These are phyloP conservation scores for Ylistrum balloti DNA, from an alignment of 1,140 invertebrate genomes.

Conservation along the genomic window DNA sequence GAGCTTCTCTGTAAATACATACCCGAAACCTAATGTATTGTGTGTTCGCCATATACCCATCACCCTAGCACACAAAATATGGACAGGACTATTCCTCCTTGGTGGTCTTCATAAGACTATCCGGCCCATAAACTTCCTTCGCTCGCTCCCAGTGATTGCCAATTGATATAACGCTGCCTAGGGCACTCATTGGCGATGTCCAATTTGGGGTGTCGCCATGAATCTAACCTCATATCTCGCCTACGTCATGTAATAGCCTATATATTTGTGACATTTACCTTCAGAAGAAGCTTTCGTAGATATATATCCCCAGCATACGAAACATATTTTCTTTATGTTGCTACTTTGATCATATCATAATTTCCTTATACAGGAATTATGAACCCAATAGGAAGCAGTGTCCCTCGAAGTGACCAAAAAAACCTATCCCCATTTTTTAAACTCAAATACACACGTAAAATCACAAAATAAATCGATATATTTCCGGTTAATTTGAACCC, in stretches of 20 bases:
- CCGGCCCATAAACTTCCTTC: conserved; percentile 4
- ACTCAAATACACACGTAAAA: too few relatives aligned
- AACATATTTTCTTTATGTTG: too few relatives aligned
- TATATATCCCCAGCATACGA: too few relatives aligned
- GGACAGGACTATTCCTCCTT: conserved; percentile 4
- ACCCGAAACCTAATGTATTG: conserved; percentile 28
- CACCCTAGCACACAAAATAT: conserved; percentile 19
- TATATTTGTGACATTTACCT: background rate
- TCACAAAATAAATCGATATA: too few relatives aligned
- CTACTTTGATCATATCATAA: too few relatives aligned
- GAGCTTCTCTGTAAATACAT: background rate
- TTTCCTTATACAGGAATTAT: too few relatives aligned
- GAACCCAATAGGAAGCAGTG: too few relatives aligned
- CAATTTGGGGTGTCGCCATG: background rate
- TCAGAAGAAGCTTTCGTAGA: too few relatives aligned
- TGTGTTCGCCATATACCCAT: conserved; percentile 19
- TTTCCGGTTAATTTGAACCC: too few relatives aligned
- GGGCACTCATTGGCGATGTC: background rate
- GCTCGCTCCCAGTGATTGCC: background rate
- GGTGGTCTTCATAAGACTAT: conserved; percentile 28
- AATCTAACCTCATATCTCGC: background rate
- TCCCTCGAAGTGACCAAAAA: too few relatives aligned
- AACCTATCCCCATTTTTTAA: too few relatives aligned
- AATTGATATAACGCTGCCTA: background rate
- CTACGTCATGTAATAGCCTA: background rate